These are phyloP conservation scores for Globodera rostochiensis DNA, from an alignment of 1,140 invertebrate genomes.

Conservation along the genomic window DNA sequence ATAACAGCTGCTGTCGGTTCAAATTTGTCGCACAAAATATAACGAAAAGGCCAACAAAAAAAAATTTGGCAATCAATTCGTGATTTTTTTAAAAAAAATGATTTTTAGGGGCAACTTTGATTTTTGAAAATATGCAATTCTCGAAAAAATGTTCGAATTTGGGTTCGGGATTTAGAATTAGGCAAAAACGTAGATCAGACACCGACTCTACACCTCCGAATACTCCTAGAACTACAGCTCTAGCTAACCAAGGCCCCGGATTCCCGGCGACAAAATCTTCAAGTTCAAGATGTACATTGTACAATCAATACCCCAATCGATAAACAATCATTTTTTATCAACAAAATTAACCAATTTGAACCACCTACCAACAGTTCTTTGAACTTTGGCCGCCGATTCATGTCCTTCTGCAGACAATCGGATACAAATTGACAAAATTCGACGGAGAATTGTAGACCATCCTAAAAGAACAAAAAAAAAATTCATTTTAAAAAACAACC, in stretches of 20 bases:
- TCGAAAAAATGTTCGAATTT: no score
- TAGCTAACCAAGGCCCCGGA: not conserved
- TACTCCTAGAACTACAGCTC: no score
- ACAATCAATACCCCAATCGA: not conserved
- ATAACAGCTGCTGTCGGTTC: no score
- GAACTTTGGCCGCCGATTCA: slow-evolving; percentile 48
- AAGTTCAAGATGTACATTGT: not conserved
- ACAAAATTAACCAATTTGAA: not conserved
- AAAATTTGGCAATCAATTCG: no score
- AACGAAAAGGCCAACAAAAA: no score
- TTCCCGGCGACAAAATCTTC: not conserved
- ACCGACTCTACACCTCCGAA: no score
- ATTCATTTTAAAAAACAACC: not conserved
- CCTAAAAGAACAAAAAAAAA: not conserved
- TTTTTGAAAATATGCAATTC: no score
- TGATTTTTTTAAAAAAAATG: no score
- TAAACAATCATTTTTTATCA: not conserved
- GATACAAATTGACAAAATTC: slow-evolving; percentile 48
- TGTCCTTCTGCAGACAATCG: slow-evolving; percentile 49
- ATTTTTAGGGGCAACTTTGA: no score
- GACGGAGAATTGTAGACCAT: slow-evolving; percentile 29
- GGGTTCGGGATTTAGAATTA: no score
- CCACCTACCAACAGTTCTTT: slow-evolving; percentile 43
- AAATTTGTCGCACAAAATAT: no score
- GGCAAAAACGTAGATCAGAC: no score